Evolutionary conservation across 2,888 invertebrate species (phyloP).

Genomic region (Idaea dimidiata): DNA sequence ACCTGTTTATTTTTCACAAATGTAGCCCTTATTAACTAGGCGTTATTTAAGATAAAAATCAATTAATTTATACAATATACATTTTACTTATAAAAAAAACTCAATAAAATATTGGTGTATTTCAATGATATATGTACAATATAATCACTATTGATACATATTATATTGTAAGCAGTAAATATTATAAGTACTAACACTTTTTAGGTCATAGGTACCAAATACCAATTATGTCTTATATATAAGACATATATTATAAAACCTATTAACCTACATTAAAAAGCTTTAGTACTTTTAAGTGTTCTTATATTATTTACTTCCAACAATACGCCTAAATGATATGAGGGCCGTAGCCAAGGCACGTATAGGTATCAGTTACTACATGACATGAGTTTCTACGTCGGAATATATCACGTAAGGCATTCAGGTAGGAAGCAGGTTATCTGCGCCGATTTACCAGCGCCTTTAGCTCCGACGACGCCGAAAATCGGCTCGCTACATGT

Average conservation of each 20-base stretch:
- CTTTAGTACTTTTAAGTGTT: too few species aligned
- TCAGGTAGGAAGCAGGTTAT: constrained; percentile 1
- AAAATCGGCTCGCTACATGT: not conserved
- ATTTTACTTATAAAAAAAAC: constrained; percentile 75
- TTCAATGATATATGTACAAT: constrained; percentile 78
- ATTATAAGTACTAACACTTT: too few species aligned
- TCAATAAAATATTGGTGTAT: constrained; percentile 80
- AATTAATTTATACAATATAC: constrained; percentile 81
- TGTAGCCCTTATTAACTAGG: constrained; percentile 78
- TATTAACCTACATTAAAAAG: too few species aligned
- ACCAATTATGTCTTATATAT: too few species aligned
- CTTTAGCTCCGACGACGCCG: not conserved
- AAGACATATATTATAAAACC: too few species aligned
- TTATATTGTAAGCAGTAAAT: constrained; percentile 38
- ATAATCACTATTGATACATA: constrained; percentile 74
- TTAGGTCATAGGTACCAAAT: too few species aligned
- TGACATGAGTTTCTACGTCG: constrained; percentile 32
- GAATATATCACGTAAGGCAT: constrained; percentile 9
- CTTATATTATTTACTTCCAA: too few species aligned
- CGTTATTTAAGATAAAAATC: constrained; percentile 79
- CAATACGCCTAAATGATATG: constrained; percentile 68
- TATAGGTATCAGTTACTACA: constrained; percentile 57
- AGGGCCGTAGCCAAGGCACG: constrained; percentile 78
- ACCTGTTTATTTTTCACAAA: constrained; percentile 80
- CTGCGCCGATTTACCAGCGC: not conserved